These are phyloP conservation scores for Cephus nigrinus DNA, from an alignment of 2,888 invertebrate species.

Conservation along the genomic window DNA sequence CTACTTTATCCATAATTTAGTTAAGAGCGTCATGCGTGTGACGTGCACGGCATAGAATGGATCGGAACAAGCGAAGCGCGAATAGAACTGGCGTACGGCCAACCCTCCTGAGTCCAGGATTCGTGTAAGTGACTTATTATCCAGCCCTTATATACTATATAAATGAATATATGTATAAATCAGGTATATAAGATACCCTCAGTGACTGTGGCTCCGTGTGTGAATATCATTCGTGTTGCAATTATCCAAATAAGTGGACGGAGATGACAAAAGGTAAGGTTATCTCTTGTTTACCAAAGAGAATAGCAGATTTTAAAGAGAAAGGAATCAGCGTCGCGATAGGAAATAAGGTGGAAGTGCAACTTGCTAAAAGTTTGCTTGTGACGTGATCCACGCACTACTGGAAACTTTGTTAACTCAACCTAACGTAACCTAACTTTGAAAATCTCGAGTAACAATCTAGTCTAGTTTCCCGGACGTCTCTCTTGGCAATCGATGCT, in stretches of 20 bases:
- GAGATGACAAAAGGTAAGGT: neutral
- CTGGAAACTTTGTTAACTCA: neutral
- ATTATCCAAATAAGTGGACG: neutral
- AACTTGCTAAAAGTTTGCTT: neutral
- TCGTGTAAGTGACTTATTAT: conserved; percentile 66
- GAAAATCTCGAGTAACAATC: neutral
- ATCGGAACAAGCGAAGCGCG: conserved; percentile 66
- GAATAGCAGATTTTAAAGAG: neutral
- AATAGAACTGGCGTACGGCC: conserved; percentile 64
- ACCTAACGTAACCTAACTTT: neutral
- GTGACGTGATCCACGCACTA: neutral
- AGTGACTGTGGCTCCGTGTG: neutral
- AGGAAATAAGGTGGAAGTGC: neutral
- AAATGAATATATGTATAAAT: conserved; percentile 1
- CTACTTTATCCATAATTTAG: conserved; percentile 67
- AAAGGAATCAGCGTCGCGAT: neutral
- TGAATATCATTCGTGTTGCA: neutral
- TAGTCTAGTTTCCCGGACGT: neutral
- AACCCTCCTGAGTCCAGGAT: conserved; percentile 59
- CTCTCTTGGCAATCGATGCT: neutral
- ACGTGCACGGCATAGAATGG: conserved; percentile 64
- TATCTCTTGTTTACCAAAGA: neutral
- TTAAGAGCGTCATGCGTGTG: conserved; percentile 67
- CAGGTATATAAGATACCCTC: neutral
- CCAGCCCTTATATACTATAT: conserved; percentile 55